Evolutionary conservation across 2,888 invertebrate species (phyloP).

Genomic region (Laspeyria flexula): DNA sequence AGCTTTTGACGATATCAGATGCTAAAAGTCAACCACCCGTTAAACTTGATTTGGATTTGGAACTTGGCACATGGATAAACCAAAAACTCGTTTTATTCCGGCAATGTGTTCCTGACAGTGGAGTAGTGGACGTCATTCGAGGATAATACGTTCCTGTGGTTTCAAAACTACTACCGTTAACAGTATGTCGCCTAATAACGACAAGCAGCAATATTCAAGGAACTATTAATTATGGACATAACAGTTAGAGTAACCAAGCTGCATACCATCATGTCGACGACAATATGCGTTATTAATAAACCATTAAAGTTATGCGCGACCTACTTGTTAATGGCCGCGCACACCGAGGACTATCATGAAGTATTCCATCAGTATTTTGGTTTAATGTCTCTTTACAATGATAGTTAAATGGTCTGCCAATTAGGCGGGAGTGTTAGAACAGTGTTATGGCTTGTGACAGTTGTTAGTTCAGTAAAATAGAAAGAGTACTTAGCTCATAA

Average conservation of each 20-base stretch:
- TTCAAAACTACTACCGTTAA: too few species aligned
- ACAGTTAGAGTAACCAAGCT: constrained; percentile 1
- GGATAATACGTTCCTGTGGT: too few species aligned
- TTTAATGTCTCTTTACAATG: background rate
- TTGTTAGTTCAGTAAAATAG: background rate
- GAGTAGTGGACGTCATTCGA: too few species aligned
- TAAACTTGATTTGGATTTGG: too few species aligned
- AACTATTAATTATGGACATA: background rate
- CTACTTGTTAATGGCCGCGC: constrained; percentile 34
- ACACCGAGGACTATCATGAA: constrained; percentile 23
- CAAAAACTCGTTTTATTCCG: too few species aligned
- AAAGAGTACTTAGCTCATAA: too few species aligned
- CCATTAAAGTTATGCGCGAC: constrained; percentile 37
- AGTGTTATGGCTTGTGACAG: background rate
- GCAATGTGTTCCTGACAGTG: too few species aligned
- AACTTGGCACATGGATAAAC: too few species aligned
- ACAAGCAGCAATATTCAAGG: background rate
- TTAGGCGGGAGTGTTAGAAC: background rate
- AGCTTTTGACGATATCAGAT: too few species aligned
- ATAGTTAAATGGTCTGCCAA: background rate
- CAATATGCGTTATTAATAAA: constrained; percentile 44
- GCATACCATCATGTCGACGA: constrained; percentile 32
- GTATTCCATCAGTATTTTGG: constrained; percentile 10
- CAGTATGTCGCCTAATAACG: too few species aligned
- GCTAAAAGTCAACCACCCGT: too few species aligned